Percentiles rank a stretch among this genome's conserved stretches.
Conservation (phyloP, 2,888 invertebrate genomes). For the Limnephilus rhombicus region DNA sequence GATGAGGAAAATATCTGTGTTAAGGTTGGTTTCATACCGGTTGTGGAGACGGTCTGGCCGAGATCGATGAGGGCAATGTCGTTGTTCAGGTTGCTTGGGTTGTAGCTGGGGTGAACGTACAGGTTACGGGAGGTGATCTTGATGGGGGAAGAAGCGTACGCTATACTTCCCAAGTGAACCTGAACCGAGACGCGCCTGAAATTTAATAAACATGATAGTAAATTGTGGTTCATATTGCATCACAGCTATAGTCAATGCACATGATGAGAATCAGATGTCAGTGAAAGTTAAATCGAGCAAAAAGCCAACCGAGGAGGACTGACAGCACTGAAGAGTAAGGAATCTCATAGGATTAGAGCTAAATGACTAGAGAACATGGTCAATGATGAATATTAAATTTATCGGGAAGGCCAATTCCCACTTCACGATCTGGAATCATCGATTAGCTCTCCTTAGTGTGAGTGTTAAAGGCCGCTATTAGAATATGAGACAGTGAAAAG, state of each 20-base stretch:
- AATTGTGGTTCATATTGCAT: neutral
- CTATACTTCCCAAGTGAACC: slow-evolving; percentile 48
- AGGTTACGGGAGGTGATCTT: slow-evolving; percentile 36
- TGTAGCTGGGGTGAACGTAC: slow-evolving; percentile 54
- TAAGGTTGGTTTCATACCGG: neutral
- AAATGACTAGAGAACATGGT: too few relatives aligned
- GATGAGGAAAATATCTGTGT: too few relatives aligned
- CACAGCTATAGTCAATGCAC: neutral
- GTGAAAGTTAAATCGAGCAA: too few relatives aligned
- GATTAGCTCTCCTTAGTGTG: neutral
- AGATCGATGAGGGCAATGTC: slow-evolving; percentile 51
- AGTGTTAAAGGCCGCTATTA: neutral
- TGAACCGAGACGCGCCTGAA: neutral
- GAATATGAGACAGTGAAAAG: neutral
- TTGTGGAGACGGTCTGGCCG: neutral
- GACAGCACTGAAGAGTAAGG: too few relatives aligned
- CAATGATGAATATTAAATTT: too few relatives aligned
- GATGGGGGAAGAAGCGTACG: slow-evolving; percentile 29
- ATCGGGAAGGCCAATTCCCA: too few relatives aligned
- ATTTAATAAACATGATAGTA: neutral
- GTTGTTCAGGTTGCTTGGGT: slow-evolving; percentile 54
- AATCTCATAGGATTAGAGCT: too few relatives aligned
- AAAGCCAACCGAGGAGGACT: too few relatives aligned
- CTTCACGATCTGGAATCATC: too few relatives aligned
- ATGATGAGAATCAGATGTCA: neutral